These are phyloP conservation scores for Rallus limicola DNA, from an alignment of 2,113 vertebrate genomes.

Conservation along the genomic window DNA sequence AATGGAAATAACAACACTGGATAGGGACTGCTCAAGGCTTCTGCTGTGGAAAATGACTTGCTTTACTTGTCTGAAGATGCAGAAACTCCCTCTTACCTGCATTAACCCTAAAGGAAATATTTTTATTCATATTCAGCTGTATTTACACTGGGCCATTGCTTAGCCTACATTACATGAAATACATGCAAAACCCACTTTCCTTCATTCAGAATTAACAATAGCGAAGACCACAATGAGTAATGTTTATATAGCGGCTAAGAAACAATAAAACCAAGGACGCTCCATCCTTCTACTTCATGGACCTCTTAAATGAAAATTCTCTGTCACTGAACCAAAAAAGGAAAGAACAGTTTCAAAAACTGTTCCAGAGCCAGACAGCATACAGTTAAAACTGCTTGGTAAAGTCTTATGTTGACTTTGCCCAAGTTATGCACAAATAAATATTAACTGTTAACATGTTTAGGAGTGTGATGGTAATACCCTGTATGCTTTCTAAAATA, in stretches of 20 bases:
- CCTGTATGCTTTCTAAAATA: background rate
- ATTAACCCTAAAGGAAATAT: background rate
- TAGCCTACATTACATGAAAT: background rate
- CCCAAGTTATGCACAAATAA: conserved; percentile 25
- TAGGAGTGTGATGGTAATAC: background rate
- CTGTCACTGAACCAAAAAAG: background rate
- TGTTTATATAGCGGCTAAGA: background rate
- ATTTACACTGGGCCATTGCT: background rate
- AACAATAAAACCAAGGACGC: background rate
- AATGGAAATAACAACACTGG: conserved; percentile 65
- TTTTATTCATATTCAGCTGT: background rate
- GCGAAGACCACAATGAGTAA: conserved; percentile 23
- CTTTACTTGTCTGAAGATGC: background rate
- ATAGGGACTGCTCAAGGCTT: conserved; percentile 4
- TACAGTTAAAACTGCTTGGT: background rate
- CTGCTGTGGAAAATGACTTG: background rate
- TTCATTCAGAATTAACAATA: conserved; percentile 24
- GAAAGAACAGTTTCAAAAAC: background rate
- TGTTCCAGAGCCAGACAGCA: background rate
- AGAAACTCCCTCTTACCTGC: background rate
- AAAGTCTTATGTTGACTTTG: background rate
- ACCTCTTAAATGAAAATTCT: background rate
- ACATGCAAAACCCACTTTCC: background rate
- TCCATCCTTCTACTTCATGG: background rate
- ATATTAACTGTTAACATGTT: conserved; percentile 19